Evolutionary conservation across 2,888 invertebrate species (phyloP).

Genomic region (Rotaria macrura): DNA sequence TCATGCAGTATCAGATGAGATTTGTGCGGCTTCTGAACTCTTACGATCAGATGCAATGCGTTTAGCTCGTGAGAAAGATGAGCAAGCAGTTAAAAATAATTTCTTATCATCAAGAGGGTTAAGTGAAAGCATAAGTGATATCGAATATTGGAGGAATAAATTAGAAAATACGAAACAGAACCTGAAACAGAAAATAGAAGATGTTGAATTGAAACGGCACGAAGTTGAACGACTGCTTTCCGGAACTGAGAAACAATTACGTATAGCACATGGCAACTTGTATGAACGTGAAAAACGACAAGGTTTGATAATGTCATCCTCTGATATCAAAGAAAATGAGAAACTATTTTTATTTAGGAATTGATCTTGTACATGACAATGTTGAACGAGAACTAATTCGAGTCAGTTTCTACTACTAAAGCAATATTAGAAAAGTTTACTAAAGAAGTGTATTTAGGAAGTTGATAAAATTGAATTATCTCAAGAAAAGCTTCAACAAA

Average conservation of each 20-base stretch:
- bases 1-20: conserved; percentile 74
- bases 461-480: conserved; percentile 68
- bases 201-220: conserved; percentile 65
- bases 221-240: conserved; percentile 62
- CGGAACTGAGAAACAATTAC: conserved; percentile 76
- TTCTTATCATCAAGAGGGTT: conserved; percentile 73
- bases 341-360: conserved; percentile 44
- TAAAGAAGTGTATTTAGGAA: conserved; percentile 53
- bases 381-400: conserved; percentile 72
- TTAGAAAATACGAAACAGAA: conserved; percentile 27
- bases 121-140: conserved; percentile 73
- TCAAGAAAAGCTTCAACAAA: conserved; percentile 65
- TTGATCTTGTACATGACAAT: conserved; percentile 79
- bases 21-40: conserved; percentile 58
- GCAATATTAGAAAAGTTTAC: too few relatives aligned
- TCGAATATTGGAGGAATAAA: conserved; percentile 75
- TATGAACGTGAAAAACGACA: conserved; percentile 79
- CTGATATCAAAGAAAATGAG: too few relatives aligned
- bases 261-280: conserved; percentile 82
- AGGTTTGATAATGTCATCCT: conserved; percentile 42
- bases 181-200: conserved; percentile 57
- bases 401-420: conserved; percentile 38
- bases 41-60: conserved; percentile 48
- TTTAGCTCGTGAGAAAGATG: conserved; percentile 51
- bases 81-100: conserved; percentile 49